Evolutionary conservation across 2,113 vertebrate species (phyloP), one percentile per base, ranked within the genome.

Genomic region (Laterallus jamaicensis): DNA sequence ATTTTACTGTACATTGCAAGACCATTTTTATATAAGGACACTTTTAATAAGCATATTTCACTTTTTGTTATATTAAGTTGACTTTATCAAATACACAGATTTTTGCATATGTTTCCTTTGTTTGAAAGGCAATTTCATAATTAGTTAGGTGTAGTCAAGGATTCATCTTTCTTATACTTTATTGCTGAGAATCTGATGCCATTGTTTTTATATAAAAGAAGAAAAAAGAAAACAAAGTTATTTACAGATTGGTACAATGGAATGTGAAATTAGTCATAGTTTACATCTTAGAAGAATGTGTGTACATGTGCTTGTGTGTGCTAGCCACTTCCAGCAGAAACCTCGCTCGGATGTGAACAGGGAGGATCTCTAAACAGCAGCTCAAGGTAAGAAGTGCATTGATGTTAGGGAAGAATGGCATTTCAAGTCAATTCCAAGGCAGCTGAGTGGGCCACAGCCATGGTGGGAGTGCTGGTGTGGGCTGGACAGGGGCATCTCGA

Each of bases 21-120:
- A 98, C 97, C 98, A 98, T 98, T 98, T 98, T 98, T 98, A 98
- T 98, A 98, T 98, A 98, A 97, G 98, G 97, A 98, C 98, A 98
- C 97, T 98, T 98, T 98, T 98, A 98, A 98, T 98, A 98, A 98
- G 98, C 98, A 96, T 98, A 98, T 98, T 98, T 98, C 98, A 97
- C 97, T 98, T 98, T 98, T 98, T 98, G 97, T 98, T 98, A 98
- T 97, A 98, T 98, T 98, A 96, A 98, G 97, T 98, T 98, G 97
- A 98, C 96, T 97, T 98, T 98, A 97, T 98, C 97, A 96, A 98
- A 98, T 98, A 98, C 97, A 98, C 93, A 15, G 92, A 97, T 96
- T 98, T 98, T 98, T 98, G 97, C 98, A 98, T 98, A 98, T 96
- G 97, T 98, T 98, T 98, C 96, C 96, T 98, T 97, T 78, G 95